Conservation (phyloP, 2,888 invertebrate genomes). For the Leptodirus hochenwartii region DNA sequence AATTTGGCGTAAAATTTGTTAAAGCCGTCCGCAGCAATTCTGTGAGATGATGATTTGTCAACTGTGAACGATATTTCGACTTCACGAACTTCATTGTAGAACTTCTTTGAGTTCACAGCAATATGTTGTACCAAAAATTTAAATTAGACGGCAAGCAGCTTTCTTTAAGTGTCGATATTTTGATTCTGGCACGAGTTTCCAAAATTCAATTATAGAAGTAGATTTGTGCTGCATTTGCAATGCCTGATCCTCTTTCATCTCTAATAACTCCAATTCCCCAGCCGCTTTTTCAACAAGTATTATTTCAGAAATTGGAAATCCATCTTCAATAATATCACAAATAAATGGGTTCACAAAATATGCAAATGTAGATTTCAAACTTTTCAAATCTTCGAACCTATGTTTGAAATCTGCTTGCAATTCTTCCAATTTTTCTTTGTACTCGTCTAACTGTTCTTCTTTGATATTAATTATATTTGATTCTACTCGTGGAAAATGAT, state of each 20-base stretch:
- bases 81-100: too few relatives aligned
- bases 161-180: too few relatives aligned
- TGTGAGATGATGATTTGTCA: too few relatives aligned
- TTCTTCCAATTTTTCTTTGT: slow-evolving; percentile 5
- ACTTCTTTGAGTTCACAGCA: not conserved
- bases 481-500: slow-evolving; percentile 2
- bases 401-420: slow-evolving; percentile 6
- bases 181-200: slow-evolving; percentile 2
- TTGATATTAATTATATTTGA: slow-evolving; percentile 2
- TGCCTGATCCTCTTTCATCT: slow-evolving; percentile 7
- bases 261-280: slow-evolving; percentile 7
- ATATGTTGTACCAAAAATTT: slow-evolving; percentile 2
- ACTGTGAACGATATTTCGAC: slow-evolving; percentile 1
- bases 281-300: slow-evolving; percentile 8
- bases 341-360: slow-evolving; percentile 8
- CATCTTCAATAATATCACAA: slow-evolving; percentile 9
- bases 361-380: slow-evolving; percentile 8
- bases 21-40: slow-evolving; percentile 1
- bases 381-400: slow-evolving; percentile 7
- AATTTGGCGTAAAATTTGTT: slow-evolving; percentile 1
- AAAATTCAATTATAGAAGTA: slow-evolving; percentile 7
- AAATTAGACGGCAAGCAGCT: slow-evolving; percentile 1
- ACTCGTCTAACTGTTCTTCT: slow-evolving; percentile 2
- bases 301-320: slow-evolving; percentile 8
- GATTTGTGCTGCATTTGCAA: slow-evolving; percentile 9